Percentiles rank a stretch among this genome's conserved stretches.
phyloP scores from a whole-genome alignment of 2,797 vertebrate species.

The Erethizon dorsatum region DNA sequence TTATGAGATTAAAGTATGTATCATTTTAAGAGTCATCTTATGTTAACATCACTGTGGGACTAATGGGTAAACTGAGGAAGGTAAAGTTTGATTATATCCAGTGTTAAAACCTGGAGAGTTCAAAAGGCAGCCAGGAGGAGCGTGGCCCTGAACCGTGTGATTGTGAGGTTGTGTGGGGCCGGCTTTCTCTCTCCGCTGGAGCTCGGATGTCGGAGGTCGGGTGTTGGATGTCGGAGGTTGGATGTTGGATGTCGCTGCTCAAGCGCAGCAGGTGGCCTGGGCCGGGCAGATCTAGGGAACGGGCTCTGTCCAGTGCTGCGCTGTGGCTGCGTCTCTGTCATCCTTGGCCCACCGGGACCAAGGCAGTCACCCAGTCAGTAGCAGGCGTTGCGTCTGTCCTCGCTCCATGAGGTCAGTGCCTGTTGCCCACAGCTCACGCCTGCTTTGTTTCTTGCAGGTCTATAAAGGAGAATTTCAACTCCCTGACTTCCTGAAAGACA shows the following conservation, averaged over 20 bases:
- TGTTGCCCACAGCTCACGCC: neutral
- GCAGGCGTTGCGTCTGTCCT: neutral
- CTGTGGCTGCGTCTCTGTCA: neutral
- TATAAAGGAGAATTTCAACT: slow-evolving; percentile 99
- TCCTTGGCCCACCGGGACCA: neutral
- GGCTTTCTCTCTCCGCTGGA: slow-evolving; percentile 11
- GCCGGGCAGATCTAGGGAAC: neutral
- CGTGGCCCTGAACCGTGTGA: neutral
- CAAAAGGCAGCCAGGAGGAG: neutral
- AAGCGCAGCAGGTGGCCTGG: neutral
- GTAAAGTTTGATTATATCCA: neutral
- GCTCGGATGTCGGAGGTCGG: neutral
- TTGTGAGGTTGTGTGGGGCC: neutral
- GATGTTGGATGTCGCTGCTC: no score
- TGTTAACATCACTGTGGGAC: slow-evolving; percentile 12
- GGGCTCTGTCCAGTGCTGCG: neutral
- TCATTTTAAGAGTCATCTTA: slow-evolving; percentile 51
- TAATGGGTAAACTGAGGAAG: neutral
- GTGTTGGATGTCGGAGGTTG: no score
- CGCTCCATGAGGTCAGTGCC: neutral
- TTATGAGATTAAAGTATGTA: neutral
- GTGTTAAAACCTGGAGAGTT: neutral
- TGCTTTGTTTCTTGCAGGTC: slow-evolving; percentile 94
- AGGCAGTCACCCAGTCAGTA: neutral
- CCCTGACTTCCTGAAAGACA: slow-evolving; percentile 95